A percentile compares a stretch with the other conserved stretches of the same genome.
Evolutionary conservation across 2,797 vertebrate species (phyloP).

Genomic region (Knipowitschia caucasica): DNA sequence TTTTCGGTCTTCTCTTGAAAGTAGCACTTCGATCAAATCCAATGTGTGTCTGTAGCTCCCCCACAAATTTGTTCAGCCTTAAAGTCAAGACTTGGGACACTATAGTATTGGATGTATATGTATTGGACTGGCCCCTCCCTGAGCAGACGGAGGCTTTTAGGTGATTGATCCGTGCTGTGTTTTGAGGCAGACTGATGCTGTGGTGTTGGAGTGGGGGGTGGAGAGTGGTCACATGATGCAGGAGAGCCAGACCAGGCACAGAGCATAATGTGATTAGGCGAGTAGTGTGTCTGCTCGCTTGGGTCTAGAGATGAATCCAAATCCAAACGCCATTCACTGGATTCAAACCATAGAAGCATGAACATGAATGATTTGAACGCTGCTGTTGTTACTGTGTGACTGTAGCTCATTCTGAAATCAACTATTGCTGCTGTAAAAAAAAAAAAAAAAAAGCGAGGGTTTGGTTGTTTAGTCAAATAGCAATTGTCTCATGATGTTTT

Average conservation of each 20-base stretch:
- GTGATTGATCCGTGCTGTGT: slow-evolving; percentile 58
- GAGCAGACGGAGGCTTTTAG: slow-evolving; percentile 29
- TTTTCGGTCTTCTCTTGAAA: no score
- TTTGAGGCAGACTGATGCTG: slow-evolving; percentile 57
- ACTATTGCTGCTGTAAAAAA: background rate
- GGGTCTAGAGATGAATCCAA: slow-evolving; percentile 22
- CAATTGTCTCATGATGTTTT: no score
- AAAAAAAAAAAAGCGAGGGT: no score
- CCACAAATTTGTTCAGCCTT: no score
- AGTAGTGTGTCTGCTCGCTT: slow-evolving; percentile 36
- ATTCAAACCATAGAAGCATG: slow-evolving; percentile 20
- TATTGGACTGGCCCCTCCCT: slow-evolving; percentile 35
- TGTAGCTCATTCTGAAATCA: slow-evolving; percentile 1
- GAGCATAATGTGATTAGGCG: slow-evolving; percentile 64
- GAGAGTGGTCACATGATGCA: slow-evolving; percentile 47
- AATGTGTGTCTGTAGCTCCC: no score
- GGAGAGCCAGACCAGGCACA: slow-evolving; percentile 20
- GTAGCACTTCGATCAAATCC: no score
- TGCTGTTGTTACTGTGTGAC: slow-evolving; percentile 22
- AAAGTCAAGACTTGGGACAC: slow-evolving; percentile 21
- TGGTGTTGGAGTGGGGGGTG: slow-evolving; percentile 45
- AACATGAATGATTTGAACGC: no score
- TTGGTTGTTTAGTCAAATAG: no score
- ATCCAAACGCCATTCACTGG: slow-evolving; percentile 35
- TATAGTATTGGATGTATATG: slow-evolving; percentile 23